Conservation (phyloP, 2,797 vertebrate species). For the Hyperoplus immaculatus region DNA sequence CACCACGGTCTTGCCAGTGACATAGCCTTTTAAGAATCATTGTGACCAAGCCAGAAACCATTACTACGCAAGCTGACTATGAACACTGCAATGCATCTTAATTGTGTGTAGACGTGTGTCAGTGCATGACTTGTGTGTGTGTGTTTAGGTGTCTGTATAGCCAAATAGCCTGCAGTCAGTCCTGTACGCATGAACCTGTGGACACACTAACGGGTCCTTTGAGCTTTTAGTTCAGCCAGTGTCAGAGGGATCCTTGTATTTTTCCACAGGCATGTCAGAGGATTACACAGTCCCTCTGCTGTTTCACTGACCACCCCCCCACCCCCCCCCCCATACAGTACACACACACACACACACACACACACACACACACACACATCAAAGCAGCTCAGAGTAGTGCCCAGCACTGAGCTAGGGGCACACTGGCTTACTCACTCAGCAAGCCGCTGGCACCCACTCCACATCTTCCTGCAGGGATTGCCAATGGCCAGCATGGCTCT, state of each 20-base stretch:
- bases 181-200: constrained; percentile 44
- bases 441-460: constrained; percentile 70
- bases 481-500: constrained; percentile 65
- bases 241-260: constrained; percentile 82
- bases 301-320: constrained; percentile 69
- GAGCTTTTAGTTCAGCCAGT: constrained; percentile 68
- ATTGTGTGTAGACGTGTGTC: constrained; percentile 40
- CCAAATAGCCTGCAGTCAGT: constrained; percentile 51
- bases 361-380: constrained; percentile 63
- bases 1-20: constrained; percentile 57
- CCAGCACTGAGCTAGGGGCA: constrained; percentile 66
- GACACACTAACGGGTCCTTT: constrained; percentile 72
- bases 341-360: constrained; percentile 50
- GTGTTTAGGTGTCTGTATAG: constrained; percentile 34
- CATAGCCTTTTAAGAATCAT: constrained; percentile 67
- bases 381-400: constrained; percentile 67
- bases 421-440: constrained; percentile 73
- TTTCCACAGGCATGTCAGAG: constrained; percentile 82
- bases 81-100: constrained; percentile 40
- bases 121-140: constrained; percentile 28
- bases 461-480: constrained; percentile 77
- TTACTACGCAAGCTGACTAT: constrained; percentile 45
- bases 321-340: background rate
- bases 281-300: constrained; percentile 80
- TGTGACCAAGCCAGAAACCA: constrained; percentile 69